Evolutionary conservation across 2,888 invertebrate genomes (phyloP), one percentile per base, ranked within the genome.

Genomic region (Rhingia rostrata): DNA sequence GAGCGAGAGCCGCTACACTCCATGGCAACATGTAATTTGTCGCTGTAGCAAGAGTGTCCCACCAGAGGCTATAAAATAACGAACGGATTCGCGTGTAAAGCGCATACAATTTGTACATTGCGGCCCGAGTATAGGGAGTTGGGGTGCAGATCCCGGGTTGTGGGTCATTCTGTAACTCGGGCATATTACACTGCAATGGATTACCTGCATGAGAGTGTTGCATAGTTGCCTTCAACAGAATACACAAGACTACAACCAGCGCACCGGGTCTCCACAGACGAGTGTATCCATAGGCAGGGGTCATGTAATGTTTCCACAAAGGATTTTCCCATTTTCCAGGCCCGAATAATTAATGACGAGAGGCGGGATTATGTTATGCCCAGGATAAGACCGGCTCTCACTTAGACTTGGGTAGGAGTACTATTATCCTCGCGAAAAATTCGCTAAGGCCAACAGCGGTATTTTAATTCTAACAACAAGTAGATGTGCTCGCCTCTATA

Each of bases 1-100:
- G 30, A 7, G 35, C 9, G 22, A 22, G 14, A 32, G 9, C 14
- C 10, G 41, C 14, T n/a, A 41, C 14, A n/a, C 63, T 64, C 12
- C 7, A 39, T 58, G 69, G 53, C 53, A 53, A 33, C 33, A 51
- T 63, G 60, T 58, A 75, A 75, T 75, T 75, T 75, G 73, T 77
- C n/a, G 58, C 58, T 58, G 30, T 66, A 73, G 56, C 83, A 45
- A 67, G 22, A 22, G 56, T 73, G 67, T 45, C 78, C 79, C 79
- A 69, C 79, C 73, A 79, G 69, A 63, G 83, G 83, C 83, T 73
- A 79, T 73, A 69, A 79, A 83, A 83, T 83, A 83, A 83, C 73
- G 83, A 83, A 79, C 49, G 79, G 56, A 54, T 82, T 43, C 69
- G 72, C 66, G 77, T 35, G 69, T 12, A 54, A 51, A 66, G 39